Base-by-base conservation (phyloP, 2,888 invertebrate species). In the Cotesia congregata region DNA sequence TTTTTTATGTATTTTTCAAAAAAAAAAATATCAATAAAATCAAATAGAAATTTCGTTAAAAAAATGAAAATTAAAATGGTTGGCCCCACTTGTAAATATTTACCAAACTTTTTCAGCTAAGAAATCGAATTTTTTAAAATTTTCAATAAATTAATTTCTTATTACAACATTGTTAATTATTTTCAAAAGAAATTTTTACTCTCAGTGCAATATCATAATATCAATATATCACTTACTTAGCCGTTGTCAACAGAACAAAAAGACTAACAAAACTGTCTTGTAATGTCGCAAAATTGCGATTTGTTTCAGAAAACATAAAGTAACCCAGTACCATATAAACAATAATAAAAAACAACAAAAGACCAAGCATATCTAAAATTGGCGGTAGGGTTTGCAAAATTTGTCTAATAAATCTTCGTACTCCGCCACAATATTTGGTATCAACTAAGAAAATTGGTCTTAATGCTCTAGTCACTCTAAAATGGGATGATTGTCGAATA, bases 391-490 rank as follows among this genome's bases (percentile, higher is more conserved):
- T 95, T 90, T 96, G 96, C 78, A 97, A 90, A 82, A 96, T 95
- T 90, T 97, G 96, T 80, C 94, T 88, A 67, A 94, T 94, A 84
- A 94, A 94, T 84, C 94, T 89, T 65, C 94, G 87, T 9, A 96
- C 95, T 1, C 95, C 95, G 12, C 95, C 94, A 83, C 95, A 95
- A 82, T 95, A 95, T 83, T 95, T 92, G 64, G 96, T 96, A 90
- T 97, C 96, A 69, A 97, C 94, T 64, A 97, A 90, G 90, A 97
- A 97, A 83, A 97, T 94, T n/a, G 97, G 97, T 15, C 97, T 91
- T 9, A 97, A 90, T 5, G 96, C 95, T 79, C 97, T 91, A n/a
- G 96, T 96, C 72, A 96, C 95, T 0, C 97, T 92, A 89, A 96
- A 95, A 90, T 97, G 97, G 0, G 94, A 95, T 0, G 94, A 94